Base-by-base conservation (phyloP, 1,140 invertebrate genomes). In the Conus betulinus region DNA sequence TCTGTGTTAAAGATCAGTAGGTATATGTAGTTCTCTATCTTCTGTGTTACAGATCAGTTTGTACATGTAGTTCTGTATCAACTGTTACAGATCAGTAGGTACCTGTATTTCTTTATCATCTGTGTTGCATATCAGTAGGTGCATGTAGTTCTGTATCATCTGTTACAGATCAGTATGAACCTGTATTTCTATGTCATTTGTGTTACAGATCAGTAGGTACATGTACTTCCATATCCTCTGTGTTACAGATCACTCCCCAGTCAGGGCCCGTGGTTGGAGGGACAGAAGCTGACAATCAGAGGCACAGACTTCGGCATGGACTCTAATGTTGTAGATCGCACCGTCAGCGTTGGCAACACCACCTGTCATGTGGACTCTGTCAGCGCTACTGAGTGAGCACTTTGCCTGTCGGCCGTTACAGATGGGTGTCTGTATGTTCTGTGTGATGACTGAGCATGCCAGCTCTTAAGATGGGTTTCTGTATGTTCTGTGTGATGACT, bases 241-340 rank as follows among this genome's bases (percentile, higher is more conserved):
- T 76, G 81, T 85, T 90, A 13, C 79, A 95, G 94, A 92, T 96
- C 78, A 76, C n/a, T 20, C 95, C 95, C 0, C 74, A 85, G 39
- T 89, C 89, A 39, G 95, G 95, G 8, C 95, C 95, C 1, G 89
- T 90, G 11, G 78, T 89, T 78, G 95, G 95, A 27, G 92, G 93
- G 3, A 95, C 95, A 2, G n/a, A 11, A 90, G 13, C 76, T 96
- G 5, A 94, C 93, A 11, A 92, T 95, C 0, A 27, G 17, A 15
- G 95, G 95, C 20, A 91, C 92, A 17, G 93, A 95, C 85, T 95
- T 96, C 91, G 95, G 95, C 5, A 84, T 74, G 0, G 71, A 39
- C 11, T 57, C 15, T 76, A 85, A 87, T 20, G 74, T 84, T 23
- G 82, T 88, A 17, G n/a, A 8, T 25, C 71, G 71, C 20, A 23